Conservation (phyloP, 1,140 invertebrate species). For the Drosophila kikkawai region DNA sequence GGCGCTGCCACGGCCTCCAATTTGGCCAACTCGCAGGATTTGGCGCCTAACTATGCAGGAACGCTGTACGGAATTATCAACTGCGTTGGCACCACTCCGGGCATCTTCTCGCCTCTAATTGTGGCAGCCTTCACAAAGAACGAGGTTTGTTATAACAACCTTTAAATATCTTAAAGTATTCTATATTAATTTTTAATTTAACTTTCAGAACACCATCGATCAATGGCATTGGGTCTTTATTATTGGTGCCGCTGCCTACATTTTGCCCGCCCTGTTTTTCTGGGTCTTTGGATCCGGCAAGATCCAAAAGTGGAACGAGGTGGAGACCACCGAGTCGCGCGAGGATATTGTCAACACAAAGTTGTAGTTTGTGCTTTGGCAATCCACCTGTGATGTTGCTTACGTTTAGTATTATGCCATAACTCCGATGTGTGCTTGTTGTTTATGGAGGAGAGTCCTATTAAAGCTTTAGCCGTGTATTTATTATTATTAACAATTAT, state of each 20-base stretch:
- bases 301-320: constrained; percentile 89
- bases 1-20: constrained; percentile 93
- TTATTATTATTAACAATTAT: constrained; percentile 59
- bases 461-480: constrained; percentile 74
- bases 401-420: constrained; percentile 72
- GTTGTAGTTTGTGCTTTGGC: constrained; percentile 69
- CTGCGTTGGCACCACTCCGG: constrained; percentile 90
- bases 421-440: constrained; percentile 48
- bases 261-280: constrained; percentile 89
- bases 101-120: constrained; percentile 90
- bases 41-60: constrained; percentile 91
- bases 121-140: constrained; percentile 89
- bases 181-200: background rate
- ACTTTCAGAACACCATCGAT: constrained; percentile 89
- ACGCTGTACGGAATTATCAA: constrained; percentile 91
- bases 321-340: constrained; percentile 58
- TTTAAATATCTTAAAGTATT: background rate
- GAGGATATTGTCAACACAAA: constrained; percentile 81
- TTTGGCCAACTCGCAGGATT: constrained; percentile 91
- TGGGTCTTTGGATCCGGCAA: constrained; percentile 89
- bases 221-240: constrained; percentile 92
- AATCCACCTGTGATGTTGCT: constrained; percentile 62
- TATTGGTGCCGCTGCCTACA: constrained; percentile 90
- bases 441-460: constrained; percentile 65
- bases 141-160: constrained; percentile 85